A percentile compares a stretch with the other conserved stretches of the same genome.
phyloP scores from a whole-genome alignment of 2,888 invertebrate genomes.

The Brachycybe producta region DNA sequence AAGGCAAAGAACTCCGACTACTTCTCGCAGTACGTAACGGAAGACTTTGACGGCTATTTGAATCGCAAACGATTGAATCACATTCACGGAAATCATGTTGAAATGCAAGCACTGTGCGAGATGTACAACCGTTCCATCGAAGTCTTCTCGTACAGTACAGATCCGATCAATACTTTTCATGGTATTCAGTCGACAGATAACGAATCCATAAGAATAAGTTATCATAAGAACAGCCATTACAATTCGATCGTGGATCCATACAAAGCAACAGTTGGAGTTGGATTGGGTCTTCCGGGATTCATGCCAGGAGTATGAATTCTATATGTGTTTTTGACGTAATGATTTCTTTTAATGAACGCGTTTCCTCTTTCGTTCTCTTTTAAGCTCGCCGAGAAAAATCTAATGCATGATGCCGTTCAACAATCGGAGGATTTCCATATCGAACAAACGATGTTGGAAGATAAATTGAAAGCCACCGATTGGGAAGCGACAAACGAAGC shows the following conservation, averaged over 20 bases:
- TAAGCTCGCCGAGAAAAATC: constrained; percentile 50
- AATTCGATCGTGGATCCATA: constrained; percentile 77
- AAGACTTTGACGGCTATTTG: constrained; percentile 71
- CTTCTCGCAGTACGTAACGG: constrained; percentile 76
- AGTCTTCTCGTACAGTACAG: constrained; percentile 63
- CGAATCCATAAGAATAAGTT: constrained; percentile 67
- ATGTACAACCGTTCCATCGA: constrained; percentile 77
- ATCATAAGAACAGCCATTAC: constrained; percentile 75
- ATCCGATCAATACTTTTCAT: constrained; percentile 77
- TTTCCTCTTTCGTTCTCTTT: constrained; percentile 6
- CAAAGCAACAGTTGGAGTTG: constrained; percentile 64
- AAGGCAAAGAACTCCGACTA: constrained; percentile 73
- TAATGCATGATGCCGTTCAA: constrained; percentile 57
- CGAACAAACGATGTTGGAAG: constrained; percentile 79
- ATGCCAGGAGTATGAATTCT: constrained; percentile 48
- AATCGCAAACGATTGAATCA: constrained; percentile 61
- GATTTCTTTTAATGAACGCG: no score
- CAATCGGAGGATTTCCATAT: constrained; percentile 66
- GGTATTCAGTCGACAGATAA: constrained; percentile 59
- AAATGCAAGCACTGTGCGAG: constrained; percentile 81
- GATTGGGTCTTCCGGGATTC: constrained; percentile 65
- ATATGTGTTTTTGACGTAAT: not conserved
- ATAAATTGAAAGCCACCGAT: constrained; percentile 74
- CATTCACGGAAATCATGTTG: constrained; percentile 80
- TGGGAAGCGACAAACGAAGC: constrained; percentile 85